Conservation (phyloP, 2,888 invertebrate species). For the Poecilobothrus nobilitatus region DNA sequence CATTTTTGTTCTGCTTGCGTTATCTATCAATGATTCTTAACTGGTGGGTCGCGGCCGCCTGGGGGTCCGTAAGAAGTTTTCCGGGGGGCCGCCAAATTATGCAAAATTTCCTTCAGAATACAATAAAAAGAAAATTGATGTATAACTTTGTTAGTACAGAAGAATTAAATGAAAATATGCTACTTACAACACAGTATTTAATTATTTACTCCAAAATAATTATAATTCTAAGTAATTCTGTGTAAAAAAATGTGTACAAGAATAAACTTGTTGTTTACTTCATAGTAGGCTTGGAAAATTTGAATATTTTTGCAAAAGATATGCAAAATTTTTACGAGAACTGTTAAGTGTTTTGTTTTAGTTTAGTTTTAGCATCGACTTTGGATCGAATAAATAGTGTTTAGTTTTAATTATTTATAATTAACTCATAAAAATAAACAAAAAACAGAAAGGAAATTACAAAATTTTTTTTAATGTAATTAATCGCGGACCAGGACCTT, state of each 20-base stretch:
- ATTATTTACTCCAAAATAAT: too few relatives aligned
- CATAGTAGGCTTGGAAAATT: not conserved
- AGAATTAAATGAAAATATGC: not conserved
- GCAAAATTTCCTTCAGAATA: not conserved
- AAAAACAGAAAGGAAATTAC: not conserved
- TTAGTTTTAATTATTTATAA: slow-evolving; percentile 6
- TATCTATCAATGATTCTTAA: slow-evolving; percentile 8
- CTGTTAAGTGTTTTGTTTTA: not conserved
- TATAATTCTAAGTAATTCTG: not conserved
- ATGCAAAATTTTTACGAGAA: not conserved
- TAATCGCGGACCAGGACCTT: slow-evolving; percentile 7
- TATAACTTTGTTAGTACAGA: slow-evolving; percentile 8
- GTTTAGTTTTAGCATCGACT: not conserved
- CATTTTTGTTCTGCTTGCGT: too few relatives aligned
- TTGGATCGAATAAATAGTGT: not conserved
- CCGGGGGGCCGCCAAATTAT: too few relatives aligned
- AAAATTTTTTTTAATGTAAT: slow-evolving; percentile 3
- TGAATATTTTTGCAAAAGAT: not conserved
- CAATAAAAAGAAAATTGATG: not conserved
- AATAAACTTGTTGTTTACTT: not conserved
- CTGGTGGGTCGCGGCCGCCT: not conserved
- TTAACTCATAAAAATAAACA: slow-evolving; percentile 1
- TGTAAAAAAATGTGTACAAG: slow-evolving; percentile 3
- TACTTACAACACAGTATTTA: too few relatives aligned
- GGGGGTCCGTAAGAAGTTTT: too few relatives aligned